phyloP scores from a whole-genome alignment of 64 coral and sea anemone species.

The Pachyseris speciosa region DNA sequence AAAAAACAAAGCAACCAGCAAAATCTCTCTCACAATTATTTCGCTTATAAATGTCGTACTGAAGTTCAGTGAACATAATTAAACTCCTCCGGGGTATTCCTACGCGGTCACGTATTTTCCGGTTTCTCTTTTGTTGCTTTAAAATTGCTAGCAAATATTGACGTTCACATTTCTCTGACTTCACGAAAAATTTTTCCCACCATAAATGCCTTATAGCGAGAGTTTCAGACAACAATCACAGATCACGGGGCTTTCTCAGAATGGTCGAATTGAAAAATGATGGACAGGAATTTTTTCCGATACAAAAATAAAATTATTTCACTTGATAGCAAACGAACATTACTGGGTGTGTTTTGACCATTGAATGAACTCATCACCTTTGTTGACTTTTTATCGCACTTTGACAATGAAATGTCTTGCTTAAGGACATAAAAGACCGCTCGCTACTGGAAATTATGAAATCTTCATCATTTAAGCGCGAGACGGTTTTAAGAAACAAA shows the following conservation, averaged over 20 bases:
- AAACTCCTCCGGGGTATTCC: too few species aligned
- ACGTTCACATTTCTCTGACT: not conserved
- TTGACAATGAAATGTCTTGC: not conserved
- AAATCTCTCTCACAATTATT: too few species aligned
- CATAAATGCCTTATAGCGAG: too few species aligned
- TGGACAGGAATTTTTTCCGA: too few species aligned
- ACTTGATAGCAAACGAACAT: not conserved
- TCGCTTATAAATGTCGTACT: too few species aligned
- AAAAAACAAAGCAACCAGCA: too few species aligned
- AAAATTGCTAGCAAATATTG: not conserved
- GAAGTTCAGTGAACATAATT: too few species aligned
- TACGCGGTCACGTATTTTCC: not conserved
- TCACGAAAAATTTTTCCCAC: not conserved
- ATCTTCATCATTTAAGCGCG: not conserved
- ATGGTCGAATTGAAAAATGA: too few species aligned
- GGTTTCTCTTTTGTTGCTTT: not conserved
- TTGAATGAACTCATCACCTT: conserved; percentile 10
- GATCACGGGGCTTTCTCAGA: too few species aligned
- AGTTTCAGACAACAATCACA: too few species aligned
- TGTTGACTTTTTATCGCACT: conserved; percentile 13
- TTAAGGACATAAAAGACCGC: not conserved
- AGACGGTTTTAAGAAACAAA: too few species aligned
- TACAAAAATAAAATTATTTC: not conserved
- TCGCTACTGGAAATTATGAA: not conserved
- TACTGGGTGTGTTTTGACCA: not conserved